Conservation (phyloP, 2,113 vertebrate species). For the Athene noctua region DNA sequence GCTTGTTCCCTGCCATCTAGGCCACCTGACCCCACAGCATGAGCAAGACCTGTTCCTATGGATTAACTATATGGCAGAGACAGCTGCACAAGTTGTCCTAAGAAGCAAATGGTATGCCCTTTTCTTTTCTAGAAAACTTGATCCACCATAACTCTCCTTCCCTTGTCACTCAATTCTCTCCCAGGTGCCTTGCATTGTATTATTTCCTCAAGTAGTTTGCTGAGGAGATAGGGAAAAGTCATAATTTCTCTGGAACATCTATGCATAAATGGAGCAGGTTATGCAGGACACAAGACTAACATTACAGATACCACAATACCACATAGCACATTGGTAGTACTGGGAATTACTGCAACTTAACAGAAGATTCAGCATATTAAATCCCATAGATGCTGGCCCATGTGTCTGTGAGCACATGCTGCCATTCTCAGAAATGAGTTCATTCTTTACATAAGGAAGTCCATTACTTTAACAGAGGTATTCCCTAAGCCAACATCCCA, state of each 20-base stretch:
- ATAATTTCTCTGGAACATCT: neutral
- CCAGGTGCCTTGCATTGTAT: neutral
- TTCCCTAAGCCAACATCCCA: neutral
- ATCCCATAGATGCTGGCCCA: neutral
- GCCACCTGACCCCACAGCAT: neutral
- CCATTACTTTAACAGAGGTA: neutral
- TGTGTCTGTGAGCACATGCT: neutral
- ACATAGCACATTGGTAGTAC: neutral
- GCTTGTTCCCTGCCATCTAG: neutral
- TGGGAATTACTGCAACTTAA: neutral
- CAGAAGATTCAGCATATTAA: neutral
- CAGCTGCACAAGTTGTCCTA: neutral
- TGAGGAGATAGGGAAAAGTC: neutral
- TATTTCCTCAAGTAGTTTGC: neutral
- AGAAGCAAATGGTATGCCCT: neutral
- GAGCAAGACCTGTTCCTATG: neutral
- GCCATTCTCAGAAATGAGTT: neutral
- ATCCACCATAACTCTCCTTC: neutral
- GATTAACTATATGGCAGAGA: neutral
- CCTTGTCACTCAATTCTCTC: neutral
- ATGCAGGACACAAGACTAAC: neutral
- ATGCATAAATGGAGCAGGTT: neutral
- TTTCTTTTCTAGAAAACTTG: neutral
- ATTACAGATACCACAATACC: neutral
- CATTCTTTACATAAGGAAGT: neutral